Conservation (phyloP, 2,113 vertebrate genomes). For the Notarius quadriscutis region DNA sequence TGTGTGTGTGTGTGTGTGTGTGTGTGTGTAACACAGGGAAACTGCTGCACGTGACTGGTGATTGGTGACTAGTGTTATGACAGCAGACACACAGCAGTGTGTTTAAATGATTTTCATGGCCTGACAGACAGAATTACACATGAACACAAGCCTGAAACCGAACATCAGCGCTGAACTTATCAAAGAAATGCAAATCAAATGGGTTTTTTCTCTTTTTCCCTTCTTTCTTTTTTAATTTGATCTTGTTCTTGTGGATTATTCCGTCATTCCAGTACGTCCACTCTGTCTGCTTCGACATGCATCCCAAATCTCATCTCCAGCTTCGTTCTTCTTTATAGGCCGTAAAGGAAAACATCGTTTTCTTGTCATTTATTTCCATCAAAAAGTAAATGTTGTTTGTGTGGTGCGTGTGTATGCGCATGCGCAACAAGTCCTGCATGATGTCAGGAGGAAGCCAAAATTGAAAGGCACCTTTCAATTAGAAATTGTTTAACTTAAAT, state of each 20-base stretch:
- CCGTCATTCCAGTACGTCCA: not conserved
- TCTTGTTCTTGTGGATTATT: not conserved
- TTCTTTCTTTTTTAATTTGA: not conserved
- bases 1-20: conserved; percentile 11
- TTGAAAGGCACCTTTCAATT: conserved; percentile 78
- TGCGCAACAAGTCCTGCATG: conserved; percentile 67
- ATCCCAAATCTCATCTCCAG: conserved; percentile 8
- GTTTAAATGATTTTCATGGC: not conserved
- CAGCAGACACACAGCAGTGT: conserved; percentile 6
- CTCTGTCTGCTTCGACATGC: not conserved
- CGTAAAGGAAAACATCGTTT: not conserved
- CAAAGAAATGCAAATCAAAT: conserved; percentile 19
- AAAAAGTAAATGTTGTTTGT: conserved; percentile 68
- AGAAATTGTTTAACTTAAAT: conserved; percentile 76
- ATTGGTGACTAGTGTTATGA: not conserved
- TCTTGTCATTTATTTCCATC: conserved; percentile 56
- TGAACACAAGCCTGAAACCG: not conserved
- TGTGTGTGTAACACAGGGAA: not conserved
- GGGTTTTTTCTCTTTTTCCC: not conserved
- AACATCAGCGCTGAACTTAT: conserved; percentile 5
- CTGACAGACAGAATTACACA: not conserved
- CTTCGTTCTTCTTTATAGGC: not conserved
- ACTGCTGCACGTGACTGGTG: not conserved
- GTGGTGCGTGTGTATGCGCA: conserved; percentile 64
- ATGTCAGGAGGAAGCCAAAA: conserved; percentile 64